phyloP scores from a whole-genome alignment of 2,113 vertebrate species.

The Spilogale gracilis region DNA sequence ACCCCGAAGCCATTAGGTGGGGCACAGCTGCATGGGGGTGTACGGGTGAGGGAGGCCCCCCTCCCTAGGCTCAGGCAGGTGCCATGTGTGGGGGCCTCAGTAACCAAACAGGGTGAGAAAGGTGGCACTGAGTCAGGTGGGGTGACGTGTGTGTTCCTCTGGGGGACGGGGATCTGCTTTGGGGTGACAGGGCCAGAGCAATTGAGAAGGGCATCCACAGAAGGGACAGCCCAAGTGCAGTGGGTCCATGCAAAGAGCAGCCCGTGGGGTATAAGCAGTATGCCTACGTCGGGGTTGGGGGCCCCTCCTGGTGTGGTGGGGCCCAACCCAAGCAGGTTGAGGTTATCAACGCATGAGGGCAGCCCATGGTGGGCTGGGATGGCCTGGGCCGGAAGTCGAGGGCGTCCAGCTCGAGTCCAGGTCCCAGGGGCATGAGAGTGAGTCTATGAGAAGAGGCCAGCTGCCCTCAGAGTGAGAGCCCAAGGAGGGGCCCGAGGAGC shows the following conservation, averaged over 20 bases:
- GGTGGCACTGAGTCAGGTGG: accelerated
- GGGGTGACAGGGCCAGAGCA: neutral
- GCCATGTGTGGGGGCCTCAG: neutral
- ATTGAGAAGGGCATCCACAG: neutral
- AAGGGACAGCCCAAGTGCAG: neutral
- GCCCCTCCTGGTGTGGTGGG: accelerated
- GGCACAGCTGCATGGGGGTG: neutral
- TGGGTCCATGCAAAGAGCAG: neutral
- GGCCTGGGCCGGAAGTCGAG: neutral
- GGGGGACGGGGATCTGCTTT: neutral
- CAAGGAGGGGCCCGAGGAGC: neutral
- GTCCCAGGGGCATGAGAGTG: neutral
- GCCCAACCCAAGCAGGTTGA: neutral
- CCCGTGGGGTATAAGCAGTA: neutral
- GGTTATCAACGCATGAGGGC: accelerated
- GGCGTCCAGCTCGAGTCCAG: neutral
- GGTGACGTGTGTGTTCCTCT: neutral
- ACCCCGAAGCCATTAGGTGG: neutral
- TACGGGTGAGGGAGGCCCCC: neutral
- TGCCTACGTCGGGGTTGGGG: accelerated
- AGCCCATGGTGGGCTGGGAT: neutral
- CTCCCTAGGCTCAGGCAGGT: too few relatives aligned
- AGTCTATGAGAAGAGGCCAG: neutral
- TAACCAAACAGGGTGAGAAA: neutral
- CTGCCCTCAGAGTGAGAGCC: neutral